Base-by-base conservation (phyloP, 2,888 invertebrate genomes). In the Hydrotaea diabolus region DNA sequence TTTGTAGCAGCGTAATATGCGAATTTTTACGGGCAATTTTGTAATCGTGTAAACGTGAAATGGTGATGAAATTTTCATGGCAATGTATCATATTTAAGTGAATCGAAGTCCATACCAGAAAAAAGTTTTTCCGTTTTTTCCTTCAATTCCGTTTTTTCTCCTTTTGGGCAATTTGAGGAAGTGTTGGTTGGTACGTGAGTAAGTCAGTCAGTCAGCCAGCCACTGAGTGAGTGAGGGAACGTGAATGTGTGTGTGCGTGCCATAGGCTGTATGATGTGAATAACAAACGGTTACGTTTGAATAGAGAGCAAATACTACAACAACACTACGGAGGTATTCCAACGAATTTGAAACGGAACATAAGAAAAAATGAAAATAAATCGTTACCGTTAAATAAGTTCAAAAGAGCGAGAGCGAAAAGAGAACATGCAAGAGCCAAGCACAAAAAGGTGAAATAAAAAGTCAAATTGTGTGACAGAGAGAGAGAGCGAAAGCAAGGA, bases 41-140 rank as follows among this genome's bases (percentile, higher is more conserved):
- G 13, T 39, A 26, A 59, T 59, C 21, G 64, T 80, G 46, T 53
- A 62, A 71, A 80, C 17, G 72, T 66, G 53, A 83, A 82, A 69
- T 86, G 85, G 85, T 87, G 86, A 85, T 86, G 86, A 84, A 87
- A 86, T 86, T 86, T 88, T 87, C 85, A 86, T 87, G 84, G 82
- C 81, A 86, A 87, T 86, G 79, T 83, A 86, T 85, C 79, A 83
- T 82, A 79, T 85, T 79, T 75, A 59, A 80, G 73, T 81, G 72
- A 79, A 75, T 85, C 72, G 71, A 26, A 59, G 26, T 26, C 23
- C n/a, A 80, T 80, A 84, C 46, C 55, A 74, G 79, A 77, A 71
- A 57, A 72, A 75, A 72, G 59, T 15, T 62, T 55, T 64, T 59
- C 57, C 21, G 69, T 59, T 75, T 64, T 77, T 69, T 72, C 71